A percentile compares a stretch with the other conserved stretches of the same genome.
These are phyloP conservation scores for Sminthurides aquaticus DNA, from an alignment of 2,888 invertebrate species.

Conservation along the genomic window DNA sequence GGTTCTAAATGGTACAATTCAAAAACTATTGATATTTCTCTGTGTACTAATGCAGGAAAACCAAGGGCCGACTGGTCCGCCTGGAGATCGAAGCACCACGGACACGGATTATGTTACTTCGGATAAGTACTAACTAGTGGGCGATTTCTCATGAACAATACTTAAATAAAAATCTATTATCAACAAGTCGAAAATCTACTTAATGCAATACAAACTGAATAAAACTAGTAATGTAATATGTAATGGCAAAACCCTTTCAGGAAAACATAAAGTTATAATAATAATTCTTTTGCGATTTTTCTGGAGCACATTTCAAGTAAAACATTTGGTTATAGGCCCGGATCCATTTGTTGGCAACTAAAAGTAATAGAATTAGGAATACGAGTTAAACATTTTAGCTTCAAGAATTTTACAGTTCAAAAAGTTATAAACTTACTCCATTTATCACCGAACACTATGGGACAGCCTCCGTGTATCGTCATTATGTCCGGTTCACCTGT, in stretches of 20 bases:
- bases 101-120: no score
- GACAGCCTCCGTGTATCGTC: constrained; percentile 52
- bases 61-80: no score
- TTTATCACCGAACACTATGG: constrained; percentile 49
- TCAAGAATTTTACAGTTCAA: neutral
- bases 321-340: constrained; percentile 50
- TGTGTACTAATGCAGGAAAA: no score
- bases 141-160: no score
- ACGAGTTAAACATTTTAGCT: neutral
- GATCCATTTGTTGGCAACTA: constrained; percentile 51
- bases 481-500: constrained; percentile 46
- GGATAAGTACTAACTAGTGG: no score
- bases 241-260: neutral
- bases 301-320: constrained; percentile 29
- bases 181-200: no score
- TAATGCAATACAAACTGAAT: no score
- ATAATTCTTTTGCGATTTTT: constrained; percentile 11
- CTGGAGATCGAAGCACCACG: neutral
- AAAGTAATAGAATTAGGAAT: constrained; percentile 16
- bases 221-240: no score
- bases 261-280: neutral
- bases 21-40: no score
- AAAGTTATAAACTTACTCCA: constrained; percentile 45
- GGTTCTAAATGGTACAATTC: no score
- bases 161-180: no score